Conservation (phyloP, 2,113 vertebrate species). For the Cheirogaleus medius region DNA sequence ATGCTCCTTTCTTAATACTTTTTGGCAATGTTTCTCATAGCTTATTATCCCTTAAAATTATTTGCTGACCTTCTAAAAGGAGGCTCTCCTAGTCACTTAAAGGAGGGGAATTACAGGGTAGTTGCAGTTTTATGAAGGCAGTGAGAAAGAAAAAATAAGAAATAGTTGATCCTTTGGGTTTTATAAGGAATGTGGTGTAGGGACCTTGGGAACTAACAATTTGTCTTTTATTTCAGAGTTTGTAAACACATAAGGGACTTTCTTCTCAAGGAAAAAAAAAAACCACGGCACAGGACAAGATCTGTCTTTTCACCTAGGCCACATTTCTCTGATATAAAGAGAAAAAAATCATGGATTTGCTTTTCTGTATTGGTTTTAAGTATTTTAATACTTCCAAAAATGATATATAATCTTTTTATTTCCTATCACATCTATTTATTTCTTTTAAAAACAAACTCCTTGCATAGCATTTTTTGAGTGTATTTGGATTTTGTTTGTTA, state of each 20-base stretch:
- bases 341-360: not conserved
- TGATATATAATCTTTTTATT: not conserved
- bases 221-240: constrained; percentile 51
- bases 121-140: constrained; percentile 25
- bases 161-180: constrained; percentile 64
- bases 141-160: not conserved
- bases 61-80: not conserved
- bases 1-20: not conserved
- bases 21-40: constrained; percentile 13
- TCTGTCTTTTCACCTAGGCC: not conserved
- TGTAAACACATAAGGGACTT: constrained; percentile 24
- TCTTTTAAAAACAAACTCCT: not conserved
- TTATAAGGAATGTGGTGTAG: constrained; percentile 37
- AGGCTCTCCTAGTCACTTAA: not conserved
- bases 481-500: constrained; percentile 44
- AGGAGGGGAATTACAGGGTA: constrained; percentile 39
- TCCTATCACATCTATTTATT: not conserved
- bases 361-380: constrained; percentile 26
- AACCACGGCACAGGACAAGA: not conserved
- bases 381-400: constrained; percentile 31
- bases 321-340: constrained; percentile 3
- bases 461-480: constrained; percentile 25
- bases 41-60: constrained; percentile 21
- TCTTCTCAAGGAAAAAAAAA: not conserved
- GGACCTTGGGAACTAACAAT: constrained; percentile 23